Base-by-base conservation (phyloP, 2,888 invertebrate species). In the Lissocephala sabroskyi region DNA sequence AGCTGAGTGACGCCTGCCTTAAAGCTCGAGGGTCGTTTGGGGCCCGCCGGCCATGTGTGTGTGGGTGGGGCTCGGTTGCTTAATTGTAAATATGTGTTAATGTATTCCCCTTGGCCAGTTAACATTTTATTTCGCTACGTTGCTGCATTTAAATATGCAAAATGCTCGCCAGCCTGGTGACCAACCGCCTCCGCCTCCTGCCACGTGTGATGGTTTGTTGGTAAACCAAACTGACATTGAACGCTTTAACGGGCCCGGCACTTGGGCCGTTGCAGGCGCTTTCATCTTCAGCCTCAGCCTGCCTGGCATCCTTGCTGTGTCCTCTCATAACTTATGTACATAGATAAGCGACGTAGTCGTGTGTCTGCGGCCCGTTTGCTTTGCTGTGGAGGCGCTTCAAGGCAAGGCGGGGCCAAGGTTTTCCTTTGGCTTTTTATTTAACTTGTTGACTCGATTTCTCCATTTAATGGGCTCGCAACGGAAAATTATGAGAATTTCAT, bases 61-160 rank as follows among this genome's bases (percentile, higher is more conserved):
- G 17, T 41, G 29, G 1, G 41, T 29, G 2, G 3, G 41, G 10
- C 13, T 28, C 1, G 29, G 41, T 41, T 54, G 52, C 68, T 62
- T 74, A 74, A 75, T 74, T 74, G 78, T 75, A 61, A 74, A 62
- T 68, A 73, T 74, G 73, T 78, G 76, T 78, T 78, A 74, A 74
- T 78, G 76, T 75, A 71, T 71, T 67, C 73, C 67, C 65, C 59
- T 75, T 51, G 44, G 74, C 55, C 48, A 56, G 65, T 65, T 57
- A 58, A 73, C 62, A 71, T 71, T 73, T 76, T 73, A 76, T 70
- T 70, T 62, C 44, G 54, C 52, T 14, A 36, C 46, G 57, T 41
- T 57, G 60, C 11, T 44, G 41, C 52, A 62, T 50, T 77, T 56
- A 63, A 62, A 63, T 65, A 65, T 58, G 61, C 59, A 63, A 68